Conservation (phyloP, 2,113 vertebrate genomes). For the Pelodiscus sinensis region DNA sequence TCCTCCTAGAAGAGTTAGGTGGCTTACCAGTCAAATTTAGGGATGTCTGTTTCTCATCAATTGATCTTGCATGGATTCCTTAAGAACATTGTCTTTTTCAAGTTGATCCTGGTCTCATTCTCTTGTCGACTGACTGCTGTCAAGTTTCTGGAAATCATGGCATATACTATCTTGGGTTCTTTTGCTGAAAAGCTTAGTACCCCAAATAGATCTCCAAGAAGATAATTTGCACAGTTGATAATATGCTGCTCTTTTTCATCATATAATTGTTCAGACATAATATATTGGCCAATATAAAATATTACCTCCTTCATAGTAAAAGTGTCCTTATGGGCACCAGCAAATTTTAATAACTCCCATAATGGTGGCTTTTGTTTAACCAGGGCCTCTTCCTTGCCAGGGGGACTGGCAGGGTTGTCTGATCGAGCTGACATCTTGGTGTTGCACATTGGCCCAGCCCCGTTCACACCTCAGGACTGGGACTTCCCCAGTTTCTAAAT, state of each 20-base stretch:
- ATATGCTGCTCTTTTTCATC: constrained; percentile 97
- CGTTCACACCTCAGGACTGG: too few species aligned
- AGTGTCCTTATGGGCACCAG: too few species aligned
- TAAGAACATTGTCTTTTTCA: constrained; percentile 73
- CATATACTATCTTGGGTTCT: constrained; percentile 83
- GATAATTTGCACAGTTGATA: constrained; percentile 95
- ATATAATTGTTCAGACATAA: constrained; percentile 95
- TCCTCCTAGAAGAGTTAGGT: constrained; percentile 76
- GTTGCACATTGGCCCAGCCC: too few species aligned
- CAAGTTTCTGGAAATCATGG: too few species aligned
- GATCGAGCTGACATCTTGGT: too few species aligned
- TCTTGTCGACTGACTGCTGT: not conserved
- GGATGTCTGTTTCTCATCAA: constrained; percentile 75
- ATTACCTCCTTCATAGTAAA: constrained; percentile 83
- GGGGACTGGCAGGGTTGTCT: too few species aligned
- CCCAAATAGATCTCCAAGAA: constrained; percentile 92
- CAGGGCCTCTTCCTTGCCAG: too few species aligned
- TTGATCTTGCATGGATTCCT: constrained; percentile 72
- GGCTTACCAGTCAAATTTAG: constrained; percentile 51
- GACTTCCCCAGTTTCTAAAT: too few species aligned
- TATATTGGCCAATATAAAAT: constrained; percentile 98
- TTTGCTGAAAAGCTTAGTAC: constrained; percentile 97
- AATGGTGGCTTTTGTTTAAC: too few species aligned
- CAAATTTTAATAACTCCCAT: too few species aligned
- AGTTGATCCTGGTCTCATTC: constrained; percentile 66